Percentiles rank a stretch among this genome's conserved stretches.
Evolutionary conservation across 2,797 vertebrate species (phyloP).

Genomic region (Anas acuta): DNA sequence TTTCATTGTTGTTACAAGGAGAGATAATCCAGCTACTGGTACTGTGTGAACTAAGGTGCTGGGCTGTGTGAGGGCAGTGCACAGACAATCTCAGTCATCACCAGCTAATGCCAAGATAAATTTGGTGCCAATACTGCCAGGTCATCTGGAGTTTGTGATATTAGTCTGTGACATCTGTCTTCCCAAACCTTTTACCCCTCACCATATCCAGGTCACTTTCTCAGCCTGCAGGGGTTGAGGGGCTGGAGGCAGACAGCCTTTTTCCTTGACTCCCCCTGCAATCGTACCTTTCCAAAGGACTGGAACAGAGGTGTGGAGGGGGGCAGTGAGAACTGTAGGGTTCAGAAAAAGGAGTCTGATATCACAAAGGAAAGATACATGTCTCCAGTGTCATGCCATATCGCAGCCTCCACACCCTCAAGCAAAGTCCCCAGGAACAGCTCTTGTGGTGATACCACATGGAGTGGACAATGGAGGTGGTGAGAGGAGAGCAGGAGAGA

Average conservation of each 20-base stretch:
- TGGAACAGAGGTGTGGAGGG: background rate
- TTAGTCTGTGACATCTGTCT: background rate
- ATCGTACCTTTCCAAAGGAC: background rate
- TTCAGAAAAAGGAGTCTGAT: background rate
- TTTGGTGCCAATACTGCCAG: background rate
- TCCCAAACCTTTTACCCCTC: background rate
- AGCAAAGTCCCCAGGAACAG: background rate
- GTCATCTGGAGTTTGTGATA: background rate
- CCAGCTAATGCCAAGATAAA: background rate
- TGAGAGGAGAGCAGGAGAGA: background rate
- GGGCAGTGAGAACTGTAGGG: background rate
- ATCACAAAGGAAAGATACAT: background rate
- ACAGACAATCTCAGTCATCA: accelerated
- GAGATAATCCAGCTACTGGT: background rate
- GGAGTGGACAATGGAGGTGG: background rate
- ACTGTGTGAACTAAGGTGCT: background rate
- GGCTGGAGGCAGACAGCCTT: background rate
- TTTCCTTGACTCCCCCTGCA: background rate
- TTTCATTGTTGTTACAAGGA: background rate
- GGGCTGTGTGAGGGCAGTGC: background rate
- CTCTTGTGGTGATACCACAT: accelerated
- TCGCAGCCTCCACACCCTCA: background rate
- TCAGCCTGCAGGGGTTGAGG: background rate
- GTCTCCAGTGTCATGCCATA: background rate
- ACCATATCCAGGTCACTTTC: background rate